Percentiles rank a stretch among this genome's conserved stretches.
Conservation (phyloP, 1,140 invertebrate species). For the Drosophila murphyi region DNA sequence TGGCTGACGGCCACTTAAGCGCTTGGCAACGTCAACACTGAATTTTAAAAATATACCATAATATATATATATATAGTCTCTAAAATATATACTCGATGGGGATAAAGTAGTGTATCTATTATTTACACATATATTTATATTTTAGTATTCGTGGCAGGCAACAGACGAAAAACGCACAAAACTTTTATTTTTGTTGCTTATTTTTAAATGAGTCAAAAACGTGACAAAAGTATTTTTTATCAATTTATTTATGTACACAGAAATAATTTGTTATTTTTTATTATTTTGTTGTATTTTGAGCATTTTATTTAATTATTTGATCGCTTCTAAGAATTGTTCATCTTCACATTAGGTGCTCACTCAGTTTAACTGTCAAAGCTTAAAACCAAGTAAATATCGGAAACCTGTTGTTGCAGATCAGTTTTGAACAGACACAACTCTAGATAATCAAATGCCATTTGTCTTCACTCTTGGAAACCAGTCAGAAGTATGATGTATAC, state of each 20-base stretch:
- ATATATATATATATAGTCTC: background rate
- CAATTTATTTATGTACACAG: slow-evolving; percentile 52
- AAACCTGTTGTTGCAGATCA: slow-evolving; percentile 31
- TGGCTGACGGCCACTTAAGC: slow-evolving; percentile 10
- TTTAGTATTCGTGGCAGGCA: slow-evolving; percentile 35
- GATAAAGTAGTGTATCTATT: background rate
- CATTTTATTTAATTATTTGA: slow-evolving; percentile 16
- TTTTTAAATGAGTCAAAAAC: slow-evolving; percentile 70
- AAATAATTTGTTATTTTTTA: slow-evolving; percentile 19
- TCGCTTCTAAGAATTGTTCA: background rate
- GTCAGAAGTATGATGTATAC: slow-evolving; percentile 29
- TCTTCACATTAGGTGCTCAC: background rate
- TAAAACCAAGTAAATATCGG: background rate
- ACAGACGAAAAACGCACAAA: slow-evolving; percentile 26
- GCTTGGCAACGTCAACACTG: slow-evolving; percentile 48
- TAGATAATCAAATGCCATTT: slow-evolving; percentile 35
- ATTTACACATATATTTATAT: slow-evolving; percentile 28
- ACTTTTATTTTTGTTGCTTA: slow-evolving; percentile 12
- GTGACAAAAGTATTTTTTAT: slow-evolving; percentile 62
- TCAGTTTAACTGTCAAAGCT: background rate
- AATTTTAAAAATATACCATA: slow-evolving; percentile 42
- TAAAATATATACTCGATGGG: slow-evolving; percentile 7
- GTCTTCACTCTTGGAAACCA: slow-evolving; percentile 24
- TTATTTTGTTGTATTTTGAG: slow-evolving; percentile 21
- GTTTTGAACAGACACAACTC: background rate